phyloP scores from a whole-genome alignment of 2,113 vertebrate species.

The human (Homo sapiens) region GRCh38 chr12:79687001-79687500 shows the following conservation, averaged over 20 bases:
- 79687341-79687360: background rate
- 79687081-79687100: background rate
- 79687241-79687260: background rate
- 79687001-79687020: background rate
- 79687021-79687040: background rate
- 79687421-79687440: background rate
- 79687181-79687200: background rate
- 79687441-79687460: background rate
- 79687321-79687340: background rate
- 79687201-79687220: background rate
- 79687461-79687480: constrained; percentile 12
- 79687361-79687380: background rate
- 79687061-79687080: background rate
- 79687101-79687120: background rate
- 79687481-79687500: background rate
- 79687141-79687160: background rate
- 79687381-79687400: background rate
- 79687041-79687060: background rate
- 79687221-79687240: background rate
- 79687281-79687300: background rate
- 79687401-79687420: constrained; percentile 19
- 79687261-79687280: background rate
- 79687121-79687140: background rate
- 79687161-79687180: background rate
- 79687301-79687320: background rate